Percentiles rank a stretch among this genome's conserved stretches.
Conservation (phyloP, 2,797 vertebrate species). For the Tarsius wallacei region DNA sequence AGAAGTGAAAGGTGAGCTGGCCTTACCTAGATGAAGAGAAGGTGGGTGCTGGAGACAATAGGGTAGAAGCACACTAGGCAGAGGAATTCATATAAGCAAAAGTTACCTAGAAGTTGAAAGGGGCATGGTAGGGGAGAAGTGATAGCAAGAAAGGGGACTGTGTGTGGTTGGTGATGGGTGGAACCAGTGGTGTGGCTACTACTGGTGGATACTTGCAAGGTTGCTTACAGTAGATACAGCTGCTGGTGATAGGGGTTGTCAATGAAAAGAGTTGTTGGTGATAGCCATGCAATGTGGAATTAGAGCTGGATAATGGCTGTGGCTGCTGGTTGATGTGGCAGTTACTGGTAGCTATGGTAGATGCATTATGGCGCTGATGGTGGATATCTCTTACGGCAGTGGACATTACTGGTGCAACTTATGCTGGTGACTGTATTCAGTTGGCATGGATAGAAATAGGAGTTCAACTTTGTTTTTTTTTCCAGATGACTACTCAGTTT, state of each 20-base stretch:
- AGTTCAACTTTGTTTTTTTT: neutral
- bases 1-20: neutral
- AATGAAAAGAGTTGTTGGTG: neutral
- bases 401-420: neutral
- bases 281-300: neutral
- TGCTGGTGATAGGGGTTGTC: neutral
- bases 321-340: neutral
- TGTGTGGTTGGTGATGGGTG: neutral
- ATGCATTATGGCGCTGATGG: neutral
- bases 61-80: neutral
- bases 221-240: neutral
- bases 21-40: neutral
- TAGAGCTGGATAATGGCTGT: neutral
- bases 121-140: neutral
- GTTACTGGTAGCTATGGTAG: neutral
- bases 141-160: neutral
- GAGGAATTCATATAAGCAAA: neutral
- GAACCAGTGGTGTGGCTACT: neutral
- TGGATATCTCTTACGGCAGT: neutral
- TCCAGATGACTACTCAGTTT: neutral
- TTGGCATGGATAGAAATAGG: neutral
- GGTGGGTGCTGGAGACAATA: neutral
- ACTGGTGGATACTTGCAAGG: neutral
- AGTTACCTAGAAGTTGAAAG: neutral
- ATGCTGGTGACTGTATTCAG: neutral